Base-by-base conservation (phyloP, 2,888 invertebrate genomes). In the Oligia latruncula region DNA sequence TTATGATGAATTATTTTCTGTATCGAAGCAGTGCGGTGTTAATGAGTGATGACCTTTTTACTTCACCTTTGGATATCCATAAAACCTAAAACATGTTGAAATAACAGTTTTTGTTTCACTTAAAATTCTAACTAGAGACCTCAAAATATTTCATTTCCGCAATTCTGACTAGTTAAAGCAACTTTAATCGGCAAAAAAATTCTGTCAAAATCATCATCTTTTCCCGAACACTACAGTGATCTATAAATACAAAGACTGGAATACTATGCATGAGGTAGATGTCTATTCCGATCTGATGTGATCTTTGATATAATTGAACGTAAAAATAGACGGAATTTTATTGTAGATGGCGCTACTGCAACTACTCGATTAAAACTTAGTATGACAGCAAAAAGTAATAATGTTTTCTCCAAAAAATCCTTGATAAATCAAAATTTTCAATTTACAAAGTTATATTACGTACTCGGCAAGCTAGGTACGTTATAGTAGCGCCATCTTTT, bases 211-310 rank as follows among this genome's bases (percentile, higher is more conserved):
- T 72, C 29, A 46, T 15, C 35, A 17, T 17, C 8, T 35, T 64
- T 62, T 64, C 17, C 3, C 3, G 8, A 9, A 17, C 65, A 83
- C 71, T 82, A 74, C 62, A 81, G 60, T 29, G 64, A 29, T 23
- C 77, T 65, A 20, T 2, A 46, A 60, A 29, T 46, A 46, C 11
- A 77, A 35, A 81, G 60, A 74, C 9, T 79, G 75, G 20, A 86
- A 84, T 84, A 86, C 81, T 84, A 79, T 76, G 82, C 58, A 73
- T 87, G 88, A 87, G 88, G 85, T 88, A 88, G 87, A 79, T 85
- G 71, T 81, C 15, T 79, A 78, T 75, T 77, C 40, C 67, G 77
- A 85, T 80, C 76, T 66, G 43, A 76, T 46, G 64, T 65, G 76
- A 85, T 82, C 82, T 75, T 65, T 72, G 64, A 76, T 71, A 85